Base-by-base conservation (phyloP, 1,140 invertebrate species). In the Lysiphlebus fabarum region DNA sequence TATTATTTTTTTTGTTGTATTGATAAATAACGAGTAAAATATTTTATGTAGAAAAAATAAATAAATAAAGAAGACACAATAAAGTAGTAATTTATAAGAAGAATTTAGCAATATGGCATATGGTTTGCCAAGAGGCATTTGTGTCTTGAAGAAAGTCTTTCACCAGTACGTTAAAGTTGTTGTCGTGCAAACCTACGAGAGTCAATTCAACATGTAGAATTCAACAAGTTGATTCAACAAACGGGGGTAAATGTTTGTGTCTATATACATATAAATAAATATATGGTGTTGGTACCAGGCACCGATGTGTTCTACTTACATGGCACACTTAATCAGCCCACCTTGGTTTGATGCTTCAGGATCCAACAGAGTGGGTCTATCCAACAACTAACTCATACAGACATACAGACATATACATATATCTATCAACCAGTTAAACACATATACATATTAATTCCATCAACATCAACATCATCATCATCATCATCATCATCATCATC, bases 231-330 rank as follows among this genome's bases (percentile, higher is more conserved):
- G 66, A 51, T 65, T 42, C 37, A 47, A 8, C 10, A 6, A 51
- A 51, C 33, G 53, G 37, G 33, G 51, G 10, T 47, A 36, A 37
- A 5, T n/a, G 11, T 34, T n/a, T 11, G 49, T 43, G 62, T 61
- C 62, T 51, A 62, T 66, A 71, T 70, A 70, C 66, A 68, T 67
- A 77, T 71, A 65, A 71, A 70, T 34, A 37, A 78, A 76, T 71
- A 78, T 74, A 77, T 77, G 56, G 70, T 68, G 56, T 63, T 65
- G 73, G 75, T 76, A 70, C 75, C 77, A 75, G 73, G 75, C 72
- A 76, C 72, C 73, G 74, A 76, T 77, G 76, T 78, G 77, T 78
- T 76, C 77, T 69, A 80, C 77, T 78, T 79, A 76, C 69, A 67
- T 73, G 78, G 72, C 77, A 79, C 74, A 79, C 78, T 80, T 77